Base-by-base conservation (phyloP, 1,140 invertebrate species). In the Megalopta genalis region DNA sequence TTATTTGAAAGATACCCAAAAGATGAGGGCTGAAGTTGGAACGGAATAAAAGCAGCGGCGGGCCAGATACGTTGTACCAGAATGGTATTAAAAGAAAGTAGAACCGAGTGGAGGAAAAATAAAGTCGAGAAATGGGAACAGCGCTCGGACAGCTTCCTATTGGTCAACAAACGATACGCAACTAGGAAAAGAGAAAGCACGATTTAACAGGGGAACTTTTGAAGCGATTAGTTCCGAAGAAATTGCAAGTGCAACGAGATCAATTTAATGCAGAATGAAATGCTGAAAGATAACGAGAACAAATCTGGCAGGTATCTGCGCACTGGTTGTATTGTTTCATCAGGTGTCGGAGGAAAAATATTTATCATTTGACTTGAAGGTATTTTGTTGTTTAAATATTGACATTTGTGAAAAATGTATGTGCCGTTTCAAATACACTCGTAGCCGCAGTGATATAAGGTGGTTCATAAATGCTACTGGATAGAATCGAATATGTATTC, bases 1-100 rank as follows among this genome's bases (percentile, higher is more conserved):
- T 59, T 59, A 76, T 76, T 76, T 23, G 64, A 68, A 37, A 21
- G 49, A 68, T 68, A 68, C 25, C 49, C 37, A 59, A 32, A 46
- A 59, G 42, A 27, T 59, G 57, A 59, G 57, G 57, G 23, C 2
- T 12, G 12, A 25, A 59, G 9, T 25, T 8, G 57, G 49, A 18
- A 25, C 23, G 57, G 57, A 8, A 5, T 52, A 21, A 60, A 62
- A 62, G 39, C 10, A 18, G 39, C 3, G 18, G 1, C 32, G 32
- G 32, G 4, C 32, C 32, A 32, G 21, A 75, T 25, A 67, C 63
- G 6, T 10, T 54, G 10, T 21, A 25, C 9, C 16, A 25, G 52
- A 67, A 57, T 23, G 72, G 18, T 59, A 57, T 75, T 75, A 59
- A 32, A 57, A 73, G 42, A n/a, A 57, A 27, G 49, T n/a, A 21